A percentile compares a stretch with the other conserved stretches of the same genome.
These are phyloP conservation scores for Agonopterix arenella DNA, from an alignment of 2,888 invertebrate genomes.

Conservation along the genomic window DNA sequence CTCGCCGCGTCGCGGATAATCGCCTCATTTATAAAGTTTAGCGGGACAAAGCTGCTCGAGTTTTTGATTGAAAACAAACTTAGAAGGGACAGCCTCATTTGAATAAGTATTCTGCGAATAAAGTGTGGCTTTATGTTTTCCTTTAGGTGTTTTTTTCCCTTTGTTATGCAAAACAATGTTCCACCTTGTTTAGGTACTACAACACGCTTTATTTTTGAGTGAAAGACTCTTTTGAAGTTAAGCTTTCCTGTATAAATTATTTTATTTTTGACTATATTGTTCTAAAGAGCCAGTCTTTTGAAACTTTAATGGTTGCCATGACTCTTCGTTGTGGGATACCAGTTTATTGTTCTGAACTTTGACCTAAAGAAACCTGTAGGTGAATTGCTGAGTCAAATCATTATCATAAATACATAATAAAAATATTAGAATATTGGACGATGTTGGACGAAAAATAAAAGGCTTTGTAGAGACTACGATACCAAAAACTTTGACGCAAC, in stretches of 20 bases:
- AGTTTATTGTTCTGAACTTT: constrained; percentile 47
- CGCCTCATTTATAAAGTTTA: constrained; percentile 77
- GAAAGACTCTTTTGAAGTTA: constrained; percentile 77
- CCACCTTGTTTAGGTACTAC: constrained; percentile 77
- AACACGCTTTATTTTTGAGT: constrained; percentile 77
- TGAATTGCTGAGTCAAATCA: background rate
- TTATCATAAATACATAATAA: no score
- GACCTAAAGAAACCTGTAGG: constrained; percentile 11
- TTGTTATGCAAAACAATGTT: constrained; percentile 77
- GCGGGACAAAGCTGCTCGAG: constrained; percentile 73
- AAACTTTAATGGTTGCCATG: constrained; percentile 61
- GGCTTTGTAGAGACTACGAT: no score
- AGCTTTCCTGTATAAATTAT: constrained; percentile 76
- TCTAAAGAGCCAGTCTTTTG: constrained; percentile 64
- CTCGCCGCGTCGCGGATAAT: constrained; percentile 59
- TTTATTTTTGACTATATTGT: constrained; percentile 73
- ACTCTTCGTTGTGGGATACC: constrained; percentile 35
- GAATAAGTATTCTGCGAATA: constrained; percentile 77
- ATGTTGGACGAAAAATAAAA: no score
- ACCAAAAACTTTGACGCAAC: no score
- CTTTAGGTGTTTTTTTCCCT: constrained; percentile 75
- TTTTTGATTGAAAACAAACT: constrained; percentile 78
- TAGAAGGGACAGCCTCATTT: constrained; percentile 77
- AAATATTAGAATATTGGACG: no score
- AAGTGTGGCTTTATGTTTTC: constrained; percentile 78